phyloP scores from a whole-genome alignment of 1,140 invertebrate species.

The Trichogramma pretiosum region DNA sequence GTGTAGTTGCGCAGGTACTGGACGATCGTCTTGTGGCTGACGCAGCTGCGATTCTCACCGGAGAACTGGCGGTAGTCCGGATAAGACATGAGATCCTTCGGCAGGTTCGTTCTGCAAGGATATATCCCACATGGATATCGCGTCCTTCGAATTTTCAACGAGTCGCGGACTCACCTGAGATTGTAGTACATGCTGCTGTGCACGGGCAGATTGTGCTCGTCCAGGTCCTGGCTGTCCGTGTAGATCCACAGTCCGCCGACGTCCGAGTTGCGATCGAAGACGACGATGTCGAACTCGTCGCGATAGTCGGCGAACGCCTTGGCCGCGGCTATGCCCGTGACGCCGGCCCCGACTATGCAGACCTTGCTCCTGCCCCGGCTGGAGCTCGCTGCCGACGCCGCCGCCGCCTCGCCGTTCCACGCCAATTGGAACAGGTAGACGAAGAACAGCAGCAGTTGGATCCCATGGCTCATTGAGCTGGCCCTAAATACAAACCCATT shows the following conservation, averaged over 20 bases:
- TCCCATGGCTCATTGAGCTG: too few species aligned
- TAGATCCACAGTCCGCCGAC: slow-evolving; percentile 66
- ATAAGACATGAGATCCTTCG: background rate
- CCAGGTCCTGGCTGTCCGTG: slow-evolving; percentile 49
- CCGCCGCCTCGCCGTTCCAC: too few species aligned
- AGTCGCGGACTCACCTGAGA: slow-evolving; percentile 42
- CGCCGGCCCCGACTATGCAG: slow-evolving; percentile 73
- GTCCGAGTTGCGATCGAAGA: slow-evolving; percentile 48
- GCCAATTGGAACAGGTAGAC: too few species aligned
- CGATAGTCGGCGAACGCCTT: background rate
- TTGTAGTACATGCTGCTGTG: slow-evolving; percentile 65
- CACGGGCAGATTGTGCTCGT: slow-evolving; percentile 51
- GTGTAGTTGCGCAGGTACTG: background rate
- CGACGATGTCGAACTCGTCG: background rate
- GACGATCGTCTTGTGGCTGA: background rate
- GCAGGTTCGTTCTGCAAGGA: background rate
- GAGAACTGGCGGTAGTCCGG: background rate
- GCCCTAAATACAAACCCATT: too few species aligned
- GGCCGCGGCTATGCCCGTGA: slow-evolving; percentile 54
- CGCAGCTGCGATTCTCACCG: background rate
- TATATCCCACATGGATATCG: too few species aligned
- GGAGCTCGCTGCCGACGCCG: too few species aligned
- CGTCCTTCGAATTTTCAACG: too few species aligned
- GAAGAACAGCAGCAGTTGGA: too few species aligned
- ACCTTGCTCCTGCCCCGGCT: slow-evolving; percentile 58